Base-by-base conservation (phyloP, 2,888 invertebrate genomes). In the Oxystoma pomonae region DNA sequence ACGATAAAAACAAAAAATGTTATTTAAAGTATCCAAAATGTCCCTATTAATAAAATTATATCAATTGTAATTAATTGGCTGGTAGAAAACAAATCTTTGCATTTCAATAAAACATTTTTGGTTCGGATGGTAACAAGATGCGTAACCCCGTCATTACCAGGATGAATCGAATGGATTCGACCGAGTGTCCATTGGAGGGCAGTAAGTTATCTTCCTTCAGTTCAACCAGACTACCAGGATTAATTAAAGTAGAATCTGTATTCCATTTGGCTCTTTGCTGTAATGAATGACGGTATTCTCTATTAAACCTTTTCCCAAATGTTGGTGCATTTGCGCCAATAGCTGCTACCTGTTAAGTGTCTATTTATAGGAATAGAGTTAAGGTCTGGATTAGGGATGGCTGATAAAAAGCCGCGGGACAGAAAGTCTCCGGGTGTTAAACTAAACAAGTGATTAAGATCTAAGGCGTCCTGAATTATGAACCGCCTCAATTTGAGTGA, bases 401-500 rank as follows among this genome's bases (percentile, higher is more conserved):
- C 53, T 53, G 53, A 53, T 19, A 53, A 5, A 53, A 16, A 16
- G n/a, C 7, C 53, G 5, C 16, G 19, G 3, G 5, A n/a, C 17
- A 53, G 19, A 53, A 53, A 53, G 19, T 53, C 7, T 53, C 53
- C 53, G n/a, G 53, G 53, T 17, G 53, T 53, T 19, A 53, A 19
- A n/a, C 53, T 53, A 53, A 16, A 53, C 7, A 53, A 19, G 19
- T n/a, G 5, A 3, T 53, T 53, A 17, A 16, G 53, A 53, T 53
- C 53, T 9, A 53, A 53, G 7, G 16, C 5, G 53, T 53, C 53
- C n/a, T 17, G 53, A 53, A 19, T 53, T 53, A 53, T 3, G 53
- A 53, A 16, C 53, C 19, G 53, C 53, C 53, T 53, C 53, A 53
- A 53, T 53, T 53, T 53, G 53, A 53, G 53, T 53, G 53, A 53